Percentiles rank a stretch among this genome's conserved stretches.
These are phyloP conservation scores for Fregata magnificens DNA, from an alignment of 2,113 vertebrate genomes.

Conservation along the genomic window DNA sequence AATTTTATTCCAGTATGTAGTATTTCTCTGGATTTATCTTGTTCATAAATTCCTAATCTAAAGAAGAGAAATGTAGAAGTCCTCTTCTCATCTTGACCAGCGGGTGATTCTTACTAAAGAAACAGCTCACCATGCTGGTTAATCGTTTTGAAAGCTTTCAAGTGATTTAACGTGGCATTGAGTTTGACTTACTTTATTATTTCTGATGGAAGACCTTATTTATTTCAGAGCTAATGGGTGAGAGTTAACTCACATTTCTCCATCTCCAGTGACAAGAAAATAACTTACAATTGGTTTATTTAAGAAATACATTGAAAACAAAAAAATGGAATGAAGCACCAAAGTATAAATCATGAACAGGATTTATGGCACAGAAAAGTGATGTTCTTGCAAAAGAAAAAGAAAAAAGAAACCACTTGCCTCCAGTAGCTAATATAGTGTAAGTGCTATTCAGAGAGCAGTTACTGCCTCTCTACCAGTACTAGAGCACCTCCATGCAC, in stretches of 20 bases:
- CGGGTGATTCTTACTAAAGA: not conserved
- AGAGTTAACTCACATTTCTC: slow-evolving; percentile 41
- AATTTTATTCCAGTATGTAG: not conserved
- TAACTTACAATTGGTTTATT: slow-evolving; percentile 58
- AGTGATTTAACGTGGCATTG: slow-evolving; percentile 25
- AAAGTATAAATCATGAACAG: slow-evolving; percentile 41
- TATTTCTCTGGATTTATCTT: not conserved
- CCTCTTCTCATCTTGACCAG: not conserved
- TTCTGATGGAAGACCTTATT: slow-evolving; percentile 42
- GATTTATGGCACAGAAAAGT: slow-evolving; percentile 52
- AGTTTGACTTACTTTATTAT: slow-evolving; percentile 39
- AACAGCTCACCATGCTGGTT: slow-evolving; percentile 50
- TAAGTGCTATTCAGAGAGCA: slow-evolving; percentile 47
- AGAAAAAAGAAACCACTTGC: not conserved
- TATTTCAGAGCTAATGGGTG: slow-evolving; percentile 51
- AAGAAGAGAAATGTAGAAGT: not conserved
- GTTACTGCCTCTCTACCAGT: slow-evolving; percentile 18
- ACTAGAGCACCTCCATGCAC: slow-evolving; percentile 20
- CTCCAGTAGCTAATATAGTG: slow-evolving; percentile 26
- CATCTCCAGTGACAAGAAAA: slow-evolving; percentile 58
- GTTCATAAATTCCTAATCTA: not conserved
- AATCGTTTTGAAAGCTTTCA: slow-evolving; percentile 9
- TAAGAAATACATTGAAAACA: slow-evolving; percentile 57
- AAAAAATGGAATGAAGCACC: slow-evolving; percentile 17
- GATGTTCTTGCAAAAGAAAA: slow-evolving; percentile 9